Conservation (phyloP, 2,888 invertebrate species). For the Nowickia ferox region DNA sequence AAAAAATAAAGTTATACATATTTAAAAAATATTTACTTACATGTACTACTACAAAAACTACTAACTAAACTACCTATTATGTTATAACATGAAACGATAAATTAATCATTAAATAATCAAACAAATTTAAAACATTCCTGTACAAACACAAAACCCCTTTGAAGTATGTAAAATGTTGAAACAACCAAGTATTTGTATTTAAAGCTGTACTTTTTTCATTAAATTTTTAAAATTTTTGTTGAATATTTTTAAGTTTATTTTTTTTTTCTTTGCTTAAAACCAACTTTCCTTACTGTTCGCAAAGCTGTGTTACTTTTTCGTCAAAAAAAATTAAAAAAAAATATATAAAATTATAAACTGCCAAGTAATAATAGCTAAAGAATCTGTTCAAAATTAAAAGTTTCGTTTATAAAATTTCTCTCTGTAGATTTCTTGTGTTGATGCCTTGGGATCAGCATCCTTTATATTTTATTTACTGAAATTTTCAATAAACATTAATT, state of each 20-base stretch:
- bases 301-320: conserved; percentile 43
- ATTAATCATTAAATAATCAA: conserved; percentile 68
- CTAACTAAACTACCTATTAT: conserved; percentile 68
- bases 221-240: conserved; percentile 56
- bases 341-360: conserved; percentile 56
- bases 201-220: conserved; percentile 70
- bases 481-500: conserved; percentile 63
- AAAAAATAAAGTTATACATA: conserved; percentile 58
- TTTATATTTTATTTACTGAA: conserved; percentile 70
- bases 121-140: conserved; percentile 80
- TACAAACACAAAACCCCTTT: conserved; percentile 73
- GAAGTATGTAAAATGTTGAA: conserved; percentile 48
- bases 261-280: background rate
- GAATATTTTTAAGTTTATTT: conserved; percentile 65
- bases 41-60: conserved; percentile 53
- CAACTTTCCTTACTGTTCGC: background rate
- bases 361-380: conserved; percentile 52
- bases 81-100: conserved; percentile 57
- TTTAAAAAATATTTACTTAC: conserved; percentile 65
- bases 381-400: background rate
- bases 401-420: conserved; percentile 11
- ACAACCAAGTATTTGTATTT: conserved; percentile 16
- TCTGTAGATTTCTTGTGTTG: conserved; percentile 69
- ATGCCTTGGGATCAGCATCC: conserved; percentile 66
- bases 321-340: background rate